Percentiles rank a stretch among this genome's conserved stretches.
Evolutionary conservation across 2,888 invertebrate genomes (phyloP).

Genomic region (Yponomeuta plumbellus): DNA sequence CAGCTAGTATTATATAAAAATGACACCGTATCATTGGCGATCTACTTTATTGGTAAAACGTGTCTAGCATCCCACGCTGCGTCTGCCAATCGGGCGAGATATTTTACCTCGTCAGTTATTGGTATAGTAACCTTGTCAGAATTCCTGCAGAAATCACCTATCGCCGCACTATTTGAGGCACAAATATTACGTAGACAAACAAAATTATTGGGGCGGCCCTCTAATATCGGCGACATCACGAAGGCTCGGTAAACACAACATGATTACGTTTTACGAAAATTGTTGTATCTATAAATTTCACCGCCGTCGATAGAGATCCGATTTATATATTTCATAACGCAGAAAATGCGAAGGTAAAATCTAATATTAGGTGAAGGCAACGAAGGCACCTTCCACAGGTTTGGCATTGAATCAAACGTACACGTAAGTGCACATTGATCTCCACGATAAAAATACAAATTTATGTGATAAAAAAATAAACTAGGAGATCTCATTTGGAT

Average conservation of each 20-base stretch:
- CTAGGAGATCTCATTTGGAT: too few relatives aligned
- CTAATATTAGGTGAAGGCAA: neutral
- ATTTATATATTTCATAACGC: neutral
- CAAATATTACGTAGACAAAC: neutral
- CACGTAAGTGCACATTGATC: neutral
- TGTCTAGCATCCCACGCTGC: too few relatives aligned
- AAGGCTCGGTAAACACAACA: neutral
- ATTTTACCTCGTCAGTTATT: too few relatives aligned
- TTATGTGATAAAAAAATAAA: too few relatives aligned
- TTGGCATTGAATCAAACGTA: neutral
- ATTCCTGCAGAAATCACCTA: neutral
- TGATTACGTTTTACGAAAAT: neutral
- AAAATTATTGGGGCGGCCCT: neutral
- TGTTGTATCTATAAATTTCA: neutral
- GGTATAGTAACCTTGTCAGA: neutral
- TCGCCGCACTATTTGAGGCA: neutral
- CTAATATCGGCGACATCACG: neutral
- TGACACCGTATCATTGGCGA: too few relatives aligned
- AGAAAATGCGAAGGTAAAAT: neutral
- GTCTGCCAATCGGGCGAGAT: too few relatives aligned
- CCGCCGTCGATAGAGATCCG: neutral
- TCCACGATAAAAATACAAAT: too few relatives aligned
- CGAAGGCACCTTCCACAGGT: too few relatives aligned
- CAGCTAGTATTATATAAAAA: too few relatives aligned
- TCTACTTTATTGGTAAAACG: too few relatives aligned